These are phyloP conservation scores for Aphidius gifuensis DNA, from an alignment of 1,140 invertebrate genomes.

Conservation along the genomic window DNA sequence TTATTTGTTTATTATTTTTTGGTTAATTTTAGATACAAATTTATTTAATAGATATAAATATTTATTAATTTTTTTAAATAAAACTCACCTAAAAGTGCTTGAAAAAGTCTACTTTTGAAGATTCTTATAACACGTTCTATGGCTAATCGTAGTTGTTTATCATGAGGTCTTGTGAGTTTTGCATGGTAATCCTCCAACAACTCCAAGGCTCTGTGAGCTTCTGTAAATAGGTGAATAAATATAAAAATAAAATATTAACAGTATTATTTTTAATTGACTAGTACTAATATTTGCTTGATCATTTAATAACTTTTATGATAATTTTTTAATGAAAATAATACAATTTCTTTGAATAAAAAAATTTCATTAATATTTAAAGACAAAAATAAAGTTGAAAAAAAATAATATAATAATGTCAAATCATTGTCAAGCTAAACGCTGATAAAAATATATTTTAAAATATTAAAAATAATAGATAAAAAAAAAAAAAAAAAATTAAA, in stretches of 20 bases:
- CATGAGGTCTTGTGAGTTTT: slow-evolving; percentile 85
- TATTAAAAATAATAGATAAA: too few relatives aligned
- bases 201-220: slow-evolving; percentile 95
- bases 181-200: slow-evolving; percentile 96
- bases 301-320: not conserved
- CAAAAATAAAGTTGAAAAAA: too few relatives aligned
- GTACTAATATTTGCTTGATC: not conserved
- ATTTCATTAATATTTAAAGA: not conserved
- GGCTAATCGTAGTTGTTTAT: slow-evolving; percentile 88
- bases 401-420: too few relatives aligned
- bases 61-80: too few relatives aligned
- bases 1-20: too few relatives aligned
- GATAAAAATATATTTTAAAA: not conserved
- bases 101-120: slow-evolving; percentile 96
- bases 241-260: slow-evolving; percentile 6
- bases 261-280: not conserved
- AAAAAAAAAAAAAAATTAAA: too few relatives aligned
- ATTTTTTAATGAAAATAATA: too few relatives aligned
- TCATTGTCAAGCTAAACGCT: too few relatives aligned
- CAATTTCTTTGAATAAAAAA: not conserved
- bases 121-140: slow-evolving; percentile 96
- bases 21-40: too few relatives aligned
- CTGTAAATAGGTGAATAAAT: slow-evolving; percentile 58
- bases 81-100: slow-evolving; percentile 90
- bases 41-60: too few relatives aligned